phyloP scores from a whole-genome alignment of 2,797 vertebrate species.

The Parauchenoglanis ngamensis region DNA sequence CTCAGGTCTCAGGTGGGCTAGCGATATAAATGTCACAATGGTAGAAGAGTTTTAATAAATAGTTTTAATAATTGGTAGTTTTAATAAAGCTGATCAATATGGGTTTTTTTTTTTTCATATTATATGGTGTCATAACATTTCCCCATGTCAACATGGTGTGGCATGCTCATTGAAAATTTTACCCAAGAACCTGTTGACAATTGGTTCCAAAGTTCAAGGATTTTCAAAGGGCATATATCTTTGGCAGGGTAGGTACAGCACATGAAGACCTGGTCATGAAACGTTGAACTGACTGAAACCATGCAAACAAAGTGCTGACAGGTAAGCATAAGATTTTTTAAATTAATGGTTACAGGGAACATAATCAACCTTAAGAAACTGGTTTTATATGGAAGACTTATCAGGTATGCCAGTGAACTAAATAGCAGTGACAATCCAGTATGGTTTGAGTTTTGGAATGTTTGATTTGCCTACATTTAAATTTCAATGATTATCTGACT shows the following conservation, averaged over 20 bases:
- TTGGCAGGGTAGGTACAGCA: constrained; percentile 36
- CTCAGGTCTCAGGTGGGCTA: constrained; percentile 82
- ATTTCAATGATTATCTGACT: not conserved
- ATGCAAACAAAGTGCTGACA: constrained; percentile 51
- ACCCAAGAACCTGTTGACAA: constrained; percentile 69
- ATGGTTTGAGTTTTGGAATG: not conserved
- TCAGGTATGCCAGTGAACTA: not conserved
- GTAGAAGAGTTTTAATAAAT: constrained; percentile 38
- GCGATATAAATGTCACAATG: constrained; percentile 73
- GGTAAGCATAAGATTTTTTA: constrained; percentile 62
- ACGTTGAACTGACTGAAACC: constrained; percentile 54
- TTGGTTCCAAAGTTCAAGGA: constrained; percentile 82
- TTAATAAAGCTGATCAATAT: constrained; percentile 28
- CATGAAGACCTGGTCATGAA: constrained; percentile 51
- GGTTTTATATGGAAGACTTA: not conserved
- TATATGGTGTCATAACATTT: constrained; percentile 40
- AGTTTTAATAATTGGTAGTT: not conserved
- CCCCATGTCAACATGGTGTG: constrained; percentile 56
- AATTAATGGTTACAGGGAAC: not conserved
- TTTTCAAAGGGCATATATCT: constrained; percentile 58
- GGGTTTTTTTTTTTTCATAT: not conserved
- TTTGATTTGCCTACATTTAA: not conserved
- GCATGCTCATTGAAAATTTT: constrained; percentile 78
- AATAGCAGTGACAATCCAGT: not conserved
- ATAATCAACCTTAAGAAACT: not conserved